phyloP scores from a whole-genome alignment of 2,888 invertebrate genomes.

The Rambutsinella grinnellia region DNA sequence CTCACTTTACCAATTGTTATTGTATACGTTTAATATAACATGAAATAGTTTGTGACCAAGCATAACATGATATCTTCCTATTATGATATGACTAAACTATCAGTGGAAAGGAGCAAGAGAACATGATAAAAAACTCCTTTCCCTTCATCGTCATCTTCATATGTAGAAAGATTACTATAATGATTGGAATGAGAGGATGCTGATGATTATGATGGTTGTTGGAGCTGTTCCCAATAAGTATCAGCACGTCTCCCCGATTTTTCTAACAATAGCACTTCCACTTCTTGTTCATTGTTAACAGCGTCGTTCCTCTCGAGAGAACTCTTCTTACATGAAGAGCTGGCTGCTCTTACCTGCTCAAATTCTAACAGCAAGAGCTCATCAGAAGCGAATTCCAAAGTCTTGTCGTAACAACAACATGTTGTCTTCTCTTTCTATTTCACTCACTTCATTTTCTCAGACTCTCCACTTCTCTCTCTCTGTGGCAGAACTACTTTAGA shows the following conservation, averaged over 20 bases:
- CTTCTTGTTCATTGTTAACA: background rate
- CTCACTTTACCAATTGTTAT: too few species aligned
- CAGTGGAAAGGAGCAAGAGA: too few species aligned
- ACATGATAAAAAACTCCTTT: too few species aligned
- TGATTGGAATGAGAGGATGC: background rate
- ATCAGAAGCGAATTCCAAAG: constrained; percentile 43
- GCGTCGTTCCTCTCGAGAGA: background rate
- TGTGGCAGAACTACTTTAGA: background rate
- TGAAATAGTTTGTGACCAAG: too few species aligned
- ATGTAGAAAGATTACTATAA: background rate
- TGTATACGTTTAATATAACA: too few species aligned
- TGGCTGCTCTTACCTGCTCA: constrained; percentile 21
- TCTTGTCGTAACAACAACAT: constrained; percentile 34
- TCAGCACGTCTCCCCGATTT: background rate
- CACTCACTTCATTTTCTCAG: background rate
- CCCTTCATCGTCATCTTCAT: background rate
- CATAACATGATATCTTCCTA: too few species aligned
- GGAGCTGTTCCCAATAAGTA: background rate
- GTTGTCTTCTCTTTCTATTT: background rate
- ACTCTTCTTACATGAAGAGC: too few species aligned
- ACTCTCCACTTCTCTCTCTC: background rate
- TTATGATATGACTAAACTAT: too few species aligned
- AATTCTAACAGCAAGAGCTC: constrained; percentile 26
- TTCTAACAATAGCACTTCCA: background rate
- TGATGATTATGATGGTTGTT: background rate